Evolutionary conservation across 1,140 invertebrate genomes (phyloP).

Genomic region (Aphelinus certus): DNA sequence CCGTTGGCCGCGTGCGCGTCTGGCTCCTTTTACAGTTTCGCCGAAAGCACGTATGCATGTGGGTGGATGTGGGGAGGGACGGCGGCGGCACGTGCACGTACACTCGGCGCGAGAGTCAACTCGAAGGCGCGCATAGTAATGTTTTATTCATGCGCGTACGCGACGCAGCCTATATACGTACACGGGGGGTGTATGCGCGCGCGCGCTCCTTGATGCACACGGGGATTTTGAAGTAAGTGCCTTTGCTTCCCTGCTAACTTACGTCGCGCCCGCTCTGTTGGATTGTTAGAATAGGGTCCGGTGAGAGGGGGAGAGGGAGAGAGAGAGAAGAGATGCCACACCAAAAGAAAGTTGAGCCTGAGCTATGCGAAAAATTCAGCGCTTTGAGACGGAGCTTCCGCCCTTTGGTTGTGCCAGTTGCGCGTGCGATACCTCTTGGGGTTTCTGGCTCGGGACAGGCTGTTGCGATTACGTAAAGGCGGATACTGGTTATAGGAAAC

Average conservation of each 20-base stretch:
- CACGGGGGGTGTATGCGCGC: neutral
- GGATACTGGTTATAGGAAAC: too few species aligned
- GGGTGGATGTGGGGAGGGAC: too few species aligned
- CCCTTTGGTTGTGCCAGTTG: too few species aligned
- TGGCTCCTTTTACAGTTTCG: too few species aligned
- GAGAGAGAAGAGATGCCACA: neutral
- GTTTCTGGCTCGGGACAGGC: too few species aligned
- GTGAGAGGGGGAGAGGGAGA: neutral
- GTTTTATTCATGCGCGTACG: constrained; percentile 55
- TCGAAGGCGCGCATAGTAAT: constrained; percentile 53
- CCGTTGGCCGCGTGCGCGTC: too few species aligned
- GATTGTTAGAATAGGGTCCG: neutral
- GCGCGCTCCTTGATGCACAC: constrained; percentile 42
- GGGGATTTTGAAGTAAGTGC: constrained; percentile 47
- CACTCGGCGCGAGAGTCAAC: constrained; percentile 20
- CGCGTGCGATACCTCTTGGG: too few species aligned
- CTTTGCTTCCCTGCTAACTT: constrained; percentile 35
- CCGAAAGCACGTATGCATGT: neutral
- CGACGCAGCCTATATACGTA: neutral
- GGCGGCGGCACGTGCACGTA: too few species aligned
- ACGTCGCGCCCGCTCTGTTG: constrained; percentile 32
- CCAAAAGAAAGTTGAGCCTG: neutral
- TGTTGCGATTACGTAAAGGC: too few species aligned
- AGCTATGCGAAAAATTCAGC: constrained; percentile 7
- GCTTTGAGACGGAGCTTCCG: too few species aligned